These are phyloP conservation scores for Lycaon pictus DNA, from an alignment of 2,113 vertebrate species.

Conservation along the genomic window DNA sequence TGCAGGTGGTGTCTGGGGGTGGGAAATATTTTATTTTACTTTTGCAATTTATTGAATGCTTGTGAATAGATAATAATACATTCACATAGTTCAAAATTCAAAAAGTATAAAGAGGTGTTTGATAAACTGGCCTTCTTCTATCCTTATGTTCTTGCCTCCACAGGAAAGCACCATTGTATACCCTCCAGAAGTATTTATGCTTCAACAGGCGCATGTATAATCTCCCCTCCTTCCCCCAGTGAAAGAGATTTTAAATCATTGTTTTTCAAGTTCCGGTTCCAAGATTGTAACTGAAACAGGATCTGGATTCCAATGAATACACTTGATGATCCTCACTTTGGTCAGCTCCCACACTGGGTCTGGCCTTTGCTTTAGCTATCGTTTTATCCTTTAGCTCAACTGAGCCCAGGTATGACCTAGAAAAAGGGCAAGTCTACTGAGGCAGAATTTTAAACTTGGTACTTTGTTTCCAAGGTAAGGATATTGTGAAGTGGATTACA, in stretches of 20 bases:
- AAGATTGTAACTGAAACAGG: neutral
- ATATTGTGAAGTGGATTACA: neutral
- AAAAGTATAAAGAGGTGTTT: neutral
- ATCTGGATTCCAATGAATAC: neutral
- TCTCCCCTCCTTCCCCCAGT: neutral
- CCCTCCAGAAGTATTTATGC: neutral
- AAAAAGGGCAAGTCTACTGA: slow-evolving; percentile 14
- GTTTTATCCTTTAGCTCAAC: slow-evolving; percentile 15
- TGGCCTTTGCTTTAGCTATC: neutral
- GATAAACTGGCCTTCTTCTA: neutral
- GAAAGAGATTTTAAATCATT: neutral
- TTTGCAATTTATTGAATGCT: neutral
- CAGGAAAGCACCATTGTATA: neutral
- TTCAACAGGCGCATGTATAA: neutral
- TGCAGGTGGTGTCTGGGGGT: neutral
- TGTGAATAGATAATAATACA: neutral
- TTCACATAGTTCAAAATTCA: neutral
- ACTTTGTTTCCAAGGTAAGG: slow-evolving; percentile 35
- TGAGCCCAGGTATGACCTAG: slow-evolving; percentile 49
- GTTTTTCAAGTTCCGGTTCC: neutral
- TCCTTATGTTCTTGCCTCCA: neutral
- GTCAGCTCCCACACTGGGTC: neutral
- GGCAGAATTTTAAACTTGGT: slow-evolving; percentile 10
- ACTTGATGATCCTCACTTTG: neutral
- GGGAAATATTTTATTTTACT: neutral